These are phyloP conservation scores for Pygmarrhopalites habei DNA, from an alignment of 1,140 invertebrate genomes.

Conservation along the genomic window DNA sequence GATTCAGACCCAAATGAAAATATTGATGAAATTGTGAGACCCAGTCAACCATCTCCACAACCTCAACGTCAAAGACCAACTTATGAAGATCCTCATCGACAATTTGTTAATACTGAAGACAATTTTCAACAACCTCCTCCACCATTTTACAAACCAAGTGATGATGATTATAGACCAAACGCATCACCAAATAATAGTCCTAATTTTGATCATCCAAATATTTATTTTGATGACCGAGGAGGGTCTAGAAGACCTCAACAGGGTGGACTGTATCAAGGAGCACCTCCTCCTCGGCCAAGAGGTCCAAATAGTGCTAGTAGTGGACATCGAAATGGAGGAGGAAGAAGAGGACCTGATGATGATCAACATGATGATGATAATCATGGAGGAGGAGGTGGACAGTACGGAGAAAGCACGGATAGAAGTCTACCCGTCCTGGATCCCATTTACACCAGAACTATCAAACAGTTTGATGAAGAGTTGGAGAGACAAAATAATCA, in stretches of 20 bases:
- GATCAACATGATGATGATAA: neutral
- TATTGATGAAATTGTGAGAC: conserved; percentile 7
- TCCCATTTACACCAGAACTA: conserved; percentile 36
- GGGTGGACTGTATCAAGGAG: too few species aligned
- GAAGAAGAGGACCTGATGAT: neutral
- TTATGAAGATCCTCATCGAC: neutral
- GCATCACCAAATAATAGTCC: conserved; percentile 19
- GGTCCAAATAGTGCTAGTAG: conserved; percentile 4
- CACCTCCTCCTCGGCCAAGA: conserved; percentile 16
- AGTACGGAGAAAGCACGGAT: neutral
- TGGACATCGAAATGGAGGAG: too few species aligned
- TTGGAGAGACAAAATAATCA: neutral
- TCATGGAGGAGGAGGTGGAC: conserved; percentile 11
- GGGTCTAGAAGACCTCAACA: too few species aligned
- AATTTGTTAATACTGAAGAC: neutral
- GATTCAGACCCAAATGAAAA: conserved; percentile 9
- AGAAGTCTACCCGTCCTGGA: conserved; percentile 23
- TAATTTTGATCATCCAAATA: conserved; percentile 28
- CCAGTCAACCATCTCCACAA: neutral
- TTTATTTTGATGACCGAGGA: conserved; percentile 18
- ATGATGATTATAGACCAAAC: conserved; percentile 15
- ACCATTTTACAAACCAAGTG: conserved; percentile 3
- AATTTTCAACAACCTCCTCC: neutral
- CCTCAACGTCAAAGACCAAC: too few species aligned
- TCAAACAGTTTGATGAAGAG: conserved; percentile 36